These are phyloP conservation scores for Trididemnum clinides DNA, from an alignment of 23 tunicate genomes.

Conservation along the genomic window DNA sequence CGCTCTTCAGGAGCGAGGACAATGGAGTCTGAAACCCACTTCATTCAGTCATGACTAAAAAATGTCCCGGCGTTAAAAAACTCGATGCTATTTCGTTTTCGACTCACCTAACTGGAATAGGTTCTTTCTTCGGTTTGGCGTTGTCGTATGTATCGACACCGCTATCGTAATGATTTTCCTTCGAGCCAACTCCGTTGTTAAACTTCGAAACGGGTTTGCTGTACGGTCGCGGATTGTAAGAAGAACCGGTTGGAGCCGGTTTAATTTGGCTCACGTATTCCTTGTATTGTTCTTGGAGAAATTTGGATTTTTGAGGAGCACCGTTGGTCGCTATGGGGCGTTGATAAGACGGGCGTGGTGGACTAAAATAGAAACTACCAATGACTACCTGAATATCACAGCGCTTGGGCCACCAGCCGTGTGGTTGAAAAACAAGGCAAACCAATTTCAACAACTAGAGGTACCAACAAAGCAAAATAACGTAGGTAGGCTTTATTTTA, in stretches of 20 bases:
- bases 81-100: no score
- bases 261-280: conserved; percentile 68
- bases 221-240: conserved; percentile 50
- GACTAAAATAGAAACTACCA: background rate
- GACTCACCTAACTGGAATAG: conserved; percentile 59
- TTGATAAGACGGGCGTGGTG: background rate
- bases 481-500: no score
- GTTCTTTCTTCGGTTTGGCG: conserved; percentile 71
- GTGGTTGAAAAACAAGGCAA: no score
- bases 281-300: conserved; percentile 71
- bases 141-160: conserved; percentile 91
- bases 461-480: no score
- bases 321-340: conserved; percentile 58
- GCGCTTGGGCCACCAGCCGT: no score
- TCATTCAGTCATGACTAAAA: no score
- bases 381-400: no score
- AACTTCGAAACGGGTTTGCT: background rate
- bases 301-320: conserved; percentile 61
- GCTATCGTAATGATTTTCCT: conserved; percentile 85
- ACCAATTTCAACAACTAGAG: no score
- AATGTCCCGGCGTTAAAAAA: no score
- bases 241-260: conserved; percentile 15
- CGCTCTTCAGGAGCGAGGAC: no score
- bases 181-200: conserved; percentile 54
- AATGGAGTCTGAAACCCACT: no score